Percentiles rank a stretch among this genome's conserved stretches.
Evolutionary conservation across 2,888 invertebrate genomes (phyloP).

Genomic region (Diploptera punctata): DNA sequence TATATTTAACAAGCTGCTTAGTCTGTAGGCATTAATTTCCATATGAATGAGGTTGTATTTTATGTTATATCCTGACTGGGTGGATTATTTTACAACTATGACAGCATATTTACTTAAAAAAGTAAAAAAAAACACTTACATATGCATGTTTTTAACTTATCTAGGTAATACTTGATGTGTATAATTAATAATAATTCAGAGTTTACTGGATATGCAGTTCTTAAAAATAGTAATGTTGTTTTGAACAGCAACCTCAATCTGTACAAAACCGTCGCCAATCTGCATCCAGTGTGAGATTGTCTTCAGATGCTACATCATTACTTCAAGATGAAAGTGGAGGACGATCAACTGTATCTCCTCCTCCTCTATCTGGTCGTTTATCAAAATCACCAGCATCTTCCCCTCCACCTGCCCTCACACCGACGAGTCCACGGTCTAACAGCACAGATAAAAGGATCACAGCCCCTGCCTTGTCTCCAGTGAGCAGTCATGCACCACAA

Average conservation of each 20-base stretch:
- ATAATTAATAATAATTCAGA: too few species aligned
- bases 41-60: too few species aligned
- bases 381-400: conserved; percentile 41
- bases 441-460: conserved; percentile 30
- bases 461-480: conserved; percentile 24
- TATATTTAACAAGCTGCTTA: too few species aligned
- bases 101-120: too few species aligned
- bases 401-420: conserved; percentile 35
- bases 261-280: conserved; percentile 61
- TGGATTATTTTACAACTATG: too few species aligned
- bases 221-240: too few species aligned
- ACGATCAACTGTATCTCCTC: conserved; percentile 48
- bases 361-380: conserved; percentile 46
- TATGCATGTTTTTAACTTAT: too few species aligned
- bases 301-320: conserved; percentile 51
- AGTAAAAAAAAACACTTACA: too few species aligned
- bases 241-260: conserved; percentile 54
- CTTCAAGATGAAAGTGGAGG: conserved; percentile 22
- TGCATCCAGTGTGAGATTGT: conserved; percentile 53
- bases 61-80: too few species aligned
- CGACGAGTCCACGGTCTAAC: conserved; percentile 54
- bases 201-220: too few species aligned
- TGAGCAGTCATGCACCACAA: conserved; percentile 8
- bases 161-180: too few species aligned
- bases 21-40: too few species aligned